Conservation (phyloP, 1,140 invertebrate species). For the Drosophila burlai region DNA sequence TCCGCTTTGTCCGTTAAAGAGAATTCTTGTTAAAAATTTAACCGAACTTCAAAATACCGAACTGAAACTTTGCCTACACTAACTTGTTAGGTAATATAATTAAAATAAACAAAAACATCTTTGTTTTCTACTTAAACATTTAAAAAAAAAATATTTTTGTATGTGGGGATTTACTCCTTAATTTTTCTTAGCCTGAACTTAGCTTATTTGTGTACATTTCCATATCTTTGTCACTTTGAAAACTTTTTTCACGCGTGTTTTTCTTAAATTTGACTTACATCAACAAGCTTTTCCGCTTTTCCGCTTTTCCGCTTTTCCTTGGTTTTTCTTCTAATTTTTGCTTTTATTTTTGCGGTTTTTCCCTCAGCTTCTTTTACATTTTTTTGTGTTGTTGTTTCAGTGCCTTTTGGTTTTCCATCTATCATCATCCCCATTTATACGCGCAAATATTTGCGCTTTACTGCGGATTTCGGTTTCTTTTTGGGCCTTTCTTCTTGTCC, state of each 20-base stretch:
- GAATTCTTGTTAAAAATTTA: neutral
- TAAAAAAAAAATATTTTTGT: neutral
- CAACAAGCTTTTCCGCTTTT: slow-evolving; percentile 15
- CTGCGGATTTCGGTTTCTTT: slow-evolving; percentile 59
- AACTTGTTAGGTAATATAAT: too few species aligned
- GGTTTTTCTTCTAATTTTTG: neutral
- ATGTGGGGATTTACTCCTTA: neutral
- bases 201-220: too few species aligned
- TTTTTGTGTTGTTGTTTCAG: slow-evolving; percentile 15
- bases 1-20: neutral
- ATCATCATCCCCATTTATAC: slow-evolving; percentile 81
- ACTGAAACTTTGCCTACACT: neutral
- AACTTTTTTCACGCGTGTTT: slow-evolving; percentile 5
- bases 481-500: slow-evolving; percentile 23
- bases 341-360: slow-evolving; percentile 22
- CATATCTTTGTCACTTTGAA: neutral
- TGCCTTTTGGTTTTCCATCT: slow-evolving; percentile 58
- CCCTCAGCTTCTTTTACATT: slow-evolving; percentile 1
- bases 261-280: slow-evolving; percentile 29
- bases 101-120: too few species aligned
- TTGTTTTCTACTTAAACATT: too few species aligned
- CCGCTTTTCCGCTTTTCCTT: slow-evolving; percentile 7
- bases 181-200: neutral
- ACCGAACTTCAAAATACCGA: neutral
- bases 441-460: slow-evolving; percentile 82